phyloP scores from a whole-genome alignment of 2,888 invertebrate genomes.

The Melieria omissa region DNA sequence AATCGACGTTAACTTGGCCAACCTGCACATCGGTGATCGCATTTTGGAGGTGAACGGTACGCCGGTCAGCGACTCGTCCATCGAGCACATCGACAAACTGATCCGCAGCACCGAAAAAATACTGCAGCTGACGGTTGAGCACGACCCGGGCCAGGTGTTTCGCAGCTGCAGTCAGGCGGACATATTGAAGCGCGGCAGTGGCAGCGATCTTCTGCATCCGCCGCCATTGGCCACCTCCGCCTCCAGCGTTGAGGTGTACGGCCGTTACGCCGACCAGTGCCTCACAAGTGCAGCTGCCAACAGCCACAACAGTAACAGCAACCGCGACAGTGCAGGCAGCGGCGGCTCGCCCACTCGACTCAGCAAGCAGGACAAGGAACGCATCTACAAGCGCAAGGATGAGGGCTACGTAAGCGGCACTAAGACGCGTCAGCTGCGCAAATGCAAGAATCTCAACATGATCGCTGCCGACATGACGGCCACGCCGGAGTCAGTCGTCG shows the following conservation, averaged over 20 bases:
- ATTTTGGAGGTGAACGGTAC: conserved; percentile 94
- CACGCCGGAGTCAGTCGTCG: background rate
- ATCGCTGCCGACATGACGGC: conserved; percentile 31
- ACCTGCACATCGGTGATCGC: conserved; percentile 90
- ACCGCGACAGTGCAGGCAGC: conserved; percentile 66
- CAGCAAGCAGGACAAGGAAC: conserved; percentile 62
- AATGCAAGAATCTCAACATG: conserved; percentile 68
- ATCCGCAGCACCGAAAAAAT: conserved; percentile 78
- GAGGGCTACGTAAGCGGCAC: conserved; percentile 71
- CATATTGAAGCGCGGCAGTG: conserved; percentile 56
- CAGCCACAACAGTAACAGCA: conserved; percentile 34
- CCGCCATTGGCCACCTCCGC: conserved; percentile 59
- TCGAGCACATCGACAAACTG: conserved; percentile 82
- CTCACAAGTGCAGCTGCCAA: conserved; percentile 28
- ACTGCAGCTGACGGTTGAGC: conserved; percentile 88
- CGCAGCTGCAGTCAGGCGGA: conserved; percentile 70
- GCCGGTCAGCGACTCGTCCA: conserved; percentile 82
- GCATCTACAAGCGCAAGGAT: conserved; percentile 62
- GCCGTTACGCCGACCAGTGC: conserved; percentile 34
- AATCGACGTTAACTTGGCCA: conserved; percentile 83
- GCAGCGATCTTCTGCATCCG: conserved; percentile 61
- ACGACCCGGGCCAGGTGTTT: conserved; percentile 81
- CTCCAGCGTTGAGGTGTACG: conserved; percentile 59
- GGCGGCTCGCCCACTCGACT: conserved; percentile 53
- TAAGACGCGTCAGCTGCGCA: conserved; percentile 72